Conservation (phyloP, 2,113 vertebrate species). For the Salminus brasiliensis region DNA sequence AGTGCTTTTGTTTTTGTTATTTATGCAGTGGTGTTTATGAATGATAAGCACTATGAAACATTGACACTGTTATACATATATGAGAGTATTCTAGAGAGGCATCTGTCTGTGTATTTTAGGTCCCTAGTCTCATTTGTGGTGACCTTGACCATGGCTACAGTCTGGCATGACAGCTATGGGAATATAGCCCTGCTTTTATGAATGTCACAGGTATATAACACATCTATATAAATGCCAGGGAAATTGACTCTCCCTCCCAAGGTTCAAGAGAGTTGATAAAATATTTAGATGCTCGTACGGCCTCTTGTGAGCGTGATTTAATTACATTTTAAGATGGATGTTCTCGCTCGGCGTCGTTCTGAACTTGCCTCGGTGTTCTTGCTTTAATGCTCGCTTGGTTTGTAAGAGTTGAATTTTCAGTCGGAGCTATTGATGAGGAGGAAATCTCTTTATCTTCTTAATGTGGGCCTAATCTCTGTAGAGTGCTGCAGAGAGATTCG, state of each 20-base stretch:
- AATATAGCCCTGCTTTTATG: slow-evolving; percentile 43
- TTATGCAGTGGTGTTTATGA: neutral
- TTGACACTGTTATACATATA: neutral
- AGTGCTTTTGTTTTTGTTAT: slow-evolving; percentile 20
- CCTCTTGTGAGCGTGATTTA: slow-evolving; percentile 25
- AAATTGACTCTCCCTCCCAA: slow-evolving; percentile 38
- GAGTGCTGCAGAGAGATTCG: slow-evolving; percentile 9
- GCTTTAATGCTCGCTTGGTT: slow-evolving; percentile 10
- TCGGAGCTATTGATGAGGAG: slow-evolving; percentile 27
- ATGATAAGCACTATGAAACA: slow-evolving; percentile 30
- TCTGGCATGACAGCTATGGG: neutral
- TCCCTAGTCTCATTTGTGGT: slow-evolving; percentile 32
- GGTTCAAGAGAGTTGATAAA: slow-evolving; percentile 49
- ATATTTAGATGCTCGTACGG: slow-evolving; percentile 44
- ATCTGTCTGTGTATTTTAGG: slow-evolving; percentile 3
- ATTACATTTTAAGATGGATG: slow-evolving; percentile 35
- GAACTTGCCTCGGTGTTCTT: neutral
- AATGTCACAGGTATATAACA: slow-evolving; percentile 39
- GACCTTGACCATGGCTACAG: slow-evolving; percentile 13
- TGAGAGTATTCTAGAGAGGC: slow-evolving; percentile 4
- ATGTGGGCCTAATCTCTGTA: neutral
- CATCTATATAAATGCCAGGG: slow-evolving; percentile 48
- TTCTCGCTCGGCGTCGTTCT: slow-evolving; percentile 10
- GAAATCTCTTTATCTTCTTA: slow-evolving; percentile 6
- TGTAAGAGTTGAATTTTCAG: slow-evolving; percentile 34